phyloP scores from a whole-genome alignment of 2,797 vertebrate genomes.

The Pempheris klunzingeri region DNA sequence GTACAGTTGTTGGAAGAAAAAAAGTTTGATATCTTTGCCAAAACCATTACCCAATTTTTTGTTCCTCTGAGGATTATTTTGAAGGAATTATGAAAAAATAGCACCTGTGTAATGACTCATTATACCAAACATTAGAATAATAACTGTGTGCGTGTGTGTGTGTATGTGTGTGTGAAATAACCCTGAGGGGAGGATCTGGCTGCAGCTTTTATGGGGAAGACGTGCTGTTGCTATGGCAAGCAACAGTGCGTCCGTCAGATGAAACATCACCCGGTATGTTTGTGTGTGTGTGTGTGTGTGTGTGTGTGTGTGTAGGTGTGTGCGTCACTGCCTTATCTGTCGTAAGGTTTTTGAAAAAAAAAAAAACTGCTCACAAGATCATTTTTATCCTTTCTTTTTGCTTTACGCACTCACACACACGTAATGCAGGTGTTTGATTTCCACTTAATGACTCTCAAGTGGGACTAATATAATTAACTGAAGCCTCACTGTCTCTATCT shows the following conservation, averaged over 20 bases:
- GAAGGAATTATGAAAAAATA: not conserved
- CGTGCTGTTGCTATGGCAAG: constrained; percentile 72
- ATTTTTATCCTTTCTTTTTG: constrained; percentile 1
- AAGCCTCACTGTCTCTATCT: constrained; percentile 33
- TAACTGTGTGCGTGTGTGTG: constrained; percentile 3
- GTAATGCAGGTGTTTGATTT: constrained; percentile 52
- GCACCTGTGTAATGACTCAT: constrained; percentile 26
- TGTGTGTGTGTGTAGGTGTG: constrained; percentile 7
- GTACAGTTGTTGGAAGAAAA: not conserved
- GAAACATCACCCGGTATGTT: constrained; percentile 22
- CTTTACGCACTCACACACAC: not conserved
- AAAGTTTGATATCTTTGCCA: accelerated
- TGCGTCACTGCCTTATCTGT: constrained; percentile 22
- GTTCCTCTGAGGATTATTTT: not conserved
- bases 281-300: constrained; percentile 19
- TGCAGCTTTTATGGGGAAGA: constrained; percentile 55
- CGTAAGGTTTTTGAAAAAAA: not conserved
- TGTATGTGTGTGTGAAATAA: constrained; percentile 21
- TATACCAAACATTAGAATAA: constrained; percentile 13
- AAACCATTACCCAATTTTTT: not conserved
- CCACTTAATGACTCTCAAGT: constrained; percentile 51
- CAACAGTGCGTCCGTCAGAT: constrained; percentile 46
- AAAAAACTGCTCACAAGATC: not conserved
- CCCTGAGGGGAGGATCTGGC: constrained; percentile 47
- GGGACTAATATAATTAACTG: constrained; percentile 59